Conservation (phyloP, 1,140 invertebrate genomes). For the Orius insidiosus region DNA sequence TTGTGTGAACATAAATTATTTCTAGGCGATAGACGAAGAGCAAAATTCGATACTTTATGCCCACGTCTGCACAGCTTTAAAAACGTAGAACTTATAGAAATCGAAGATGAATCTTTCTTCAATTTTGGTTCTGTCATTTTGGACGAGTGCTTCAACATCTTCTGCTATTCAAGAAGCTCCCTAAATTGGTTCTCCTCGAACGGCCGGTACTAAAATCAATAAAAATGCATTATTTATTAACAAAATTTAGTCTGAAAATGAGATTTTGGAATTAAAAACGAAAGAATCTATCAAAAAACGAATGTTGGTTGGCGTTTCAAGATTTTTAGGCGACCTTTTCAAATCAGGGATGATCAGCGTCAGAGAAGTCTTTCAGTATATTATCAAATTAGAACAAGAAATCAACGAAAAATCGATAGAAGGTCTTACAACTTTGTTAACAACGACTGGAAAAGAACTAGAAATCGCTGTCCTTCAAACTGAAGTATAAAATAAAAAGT, state of each 20-base stretch:
- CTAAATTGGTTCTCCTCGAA: constrained; percentile 8
- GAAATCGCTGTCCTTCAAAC: constrained; percentile 8
- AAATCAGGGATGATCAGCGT: constrained; percentile 4
- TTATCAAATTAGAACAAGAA: constrained; percentile 11
- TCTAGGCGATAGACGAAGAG: constrained; percentile 6
- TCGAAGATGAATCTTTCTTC: constrained; percentile 4
- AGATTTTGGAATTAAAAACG: no score
- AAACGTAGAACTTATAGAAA: constrained; percentile 7
- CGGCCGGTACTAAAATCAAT: not conserved
- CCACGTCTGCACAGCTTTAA: constrained; percentile 9
- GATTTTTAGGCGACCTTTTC: constrained; percentile 10
- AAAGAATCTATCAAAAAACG: no score
- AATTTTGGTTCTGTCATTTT: constrained; percentile 8
- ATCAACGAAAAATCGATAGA: constrained; percentile 9
- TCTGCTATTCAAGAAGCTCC: constrained; percentile 9
- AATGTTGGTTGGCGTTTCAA: not conserved
- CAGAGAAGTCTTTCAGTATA: constrained; percentile 6
- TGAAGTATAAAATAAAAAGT: not conserved
- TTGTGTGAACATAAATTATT: no score
- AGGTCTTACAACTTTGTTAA: not conserved
- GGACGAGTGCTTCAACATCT: constrained; percentile 9
- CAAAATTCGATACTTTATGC: constrained; percentile 8
- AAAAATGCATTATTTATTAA: no score
- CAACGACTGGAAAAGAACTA: constrained; percentile 3
- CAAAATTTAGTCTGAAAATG: no score